Percentiles rank a stretch among this genome's conserved stretches.
These are phyloP conservation scores for Sarcophaga caerulescens DNA, from an alignment of 2,888 invertebrate genomes.

Conservation along the genomic window DNA sequence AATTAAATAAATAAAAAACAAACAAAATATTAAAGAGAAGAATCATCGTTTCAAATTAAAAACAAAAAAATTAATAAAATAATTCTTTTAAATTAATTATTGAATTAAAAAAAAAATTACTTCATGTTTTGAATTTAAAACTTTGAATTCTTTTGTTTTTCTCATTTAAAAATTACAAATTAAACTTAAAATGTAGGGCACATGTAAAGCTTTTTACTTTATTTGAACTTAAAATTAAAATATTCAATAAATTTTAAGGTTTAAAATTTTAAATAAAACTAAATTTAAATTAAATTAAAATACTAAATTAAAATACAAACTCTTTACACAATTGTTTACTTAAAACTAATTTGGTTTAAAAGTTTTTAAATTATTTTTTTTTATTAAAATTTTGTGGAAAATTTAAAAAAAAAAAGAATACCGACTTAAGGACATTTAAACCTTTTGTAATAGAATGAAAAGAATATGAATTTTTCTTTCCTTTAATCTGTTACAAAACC, in stretches of 20 bases:
- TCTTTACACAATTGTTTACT: background rate
- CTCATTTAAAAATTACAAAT: constrained; percentile 33
- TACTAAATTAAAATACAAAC: background rate
- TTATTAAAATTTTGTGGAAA: background rate
- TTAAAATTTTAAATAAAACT: constrained; percentile 1
- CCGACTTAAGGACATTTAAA: background rate
- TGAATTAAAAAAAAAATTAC: no score
- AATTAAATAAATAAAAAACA: background rate
- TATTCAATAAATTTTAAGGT: constrained; percentile 8
- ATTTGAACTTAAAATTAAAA: constrained; percentile 41
- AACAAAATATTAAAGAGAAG: no score
- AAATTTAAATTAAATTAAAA: background rate
- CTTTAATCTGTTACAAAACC: no score
- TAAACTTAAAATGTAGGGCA: constrained; percentile 74
- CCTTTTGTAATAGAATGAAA: background rate
- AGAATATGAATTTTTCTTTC: background rate
- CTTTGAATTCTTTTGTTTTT: background rate
- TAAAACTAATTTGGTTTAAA: background rate
- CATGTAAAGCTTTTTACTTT: constrained; percentile 79
- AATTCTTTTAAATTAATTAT: background rate
- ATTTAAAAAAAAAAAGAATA: background rate
- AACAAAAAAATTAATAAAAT: no score
- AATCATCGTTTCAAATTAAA: no score
- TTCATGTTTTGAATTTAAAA: background rate
- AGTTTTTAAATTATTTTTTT: background rate